Base-by-base conservation (phyloP, 2,888 invertebrate species). In the Agriopis marginaria region DNA sequence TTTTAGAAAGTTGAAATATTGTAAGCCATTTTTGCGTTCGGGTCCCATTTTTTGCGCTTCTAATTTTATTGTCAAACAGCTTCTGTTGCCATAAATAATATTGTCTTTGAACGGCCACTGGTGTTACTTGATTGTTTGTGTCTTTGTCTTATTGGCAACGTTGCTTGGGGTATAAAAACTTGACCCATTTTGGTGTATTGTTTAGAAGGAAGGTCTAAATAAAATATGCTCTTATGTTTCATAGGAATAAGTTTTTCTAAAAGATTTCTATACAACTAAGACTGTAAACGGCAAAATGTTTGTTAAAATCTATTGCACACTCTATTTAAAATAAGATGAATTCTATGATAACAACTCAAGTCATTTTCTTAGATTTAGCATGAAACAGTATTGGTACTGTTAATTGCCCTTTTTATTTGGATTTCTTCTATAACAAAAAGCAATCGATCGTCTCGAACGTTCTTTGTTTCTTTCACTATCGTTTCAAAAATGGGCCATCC, bases 11-110 rank as follows among this genome's bases (percentile, higher is more conserved):
- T 71, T 66, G 49, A 12, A 71, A 74, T 65, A 71, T 75, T 64
- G 58, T 64, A 69, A 40, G 66, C 56, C 56, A 70, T 70, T 81
- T 81, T 80, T 78, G 76, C 72, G 70, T 75, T 77, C 0, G 12
- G 49, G 73, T 63, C 71, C 68, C 73, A 77, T 79, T 85, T 87
- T 89, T 88, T 86, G 82, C 81, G 77, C 64, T 75, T 67, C 69
- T 80, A 80, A 86, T 82, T 81, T 81, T 82, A 82, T 86, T 85
- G 85, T 83, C 78, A 82, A 84, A 85, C 79, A 82, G 90, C 89
- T 89, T 83, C 91, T 87, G 89, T 88, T 84, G 87, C 86, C 88
- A 81, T 91, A 92, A 91, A 92, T 85, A 86, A 85, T 88, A 88
- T 86, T 86, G 86, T 85, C 80, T 85, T 79, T 81, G 74, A 72